Conservation (phyloP, 2,888 invertebrate genomes). For the Yponomeuta cagnagella region DNA sequence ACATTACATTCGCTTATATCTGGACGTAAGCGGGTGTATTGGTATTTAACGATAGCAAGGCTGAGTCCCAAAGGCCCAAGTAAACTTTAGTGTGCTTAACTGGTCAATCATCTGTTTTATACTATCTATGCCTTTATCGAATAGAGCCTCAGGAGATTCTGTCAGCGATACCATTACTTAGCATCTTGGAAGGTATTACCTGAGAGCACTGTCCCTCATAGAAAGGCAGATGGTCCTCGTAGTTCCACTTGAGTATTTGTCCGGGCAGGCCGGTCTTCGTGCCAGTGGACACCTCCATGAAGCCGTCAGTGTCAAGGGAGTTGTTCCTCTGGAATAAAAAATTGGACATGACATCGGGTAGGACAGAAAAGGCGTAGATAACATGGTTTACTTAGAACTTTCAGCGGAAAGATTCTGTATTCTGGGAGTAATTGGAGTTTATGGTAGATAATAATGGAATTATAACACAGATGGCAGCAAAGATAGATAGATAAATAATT, state of each 20-base stretch:
- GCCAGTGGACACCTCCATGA: conserved; percentile 86
- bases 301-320: conserved; percentile 82
- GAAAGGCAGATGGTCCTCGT: conserved; percentile 72
- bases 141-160: neutral
- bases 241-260: conserved; percentile 83
- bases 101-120: too few species aligned
- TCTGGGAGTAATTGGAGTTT: neutral
- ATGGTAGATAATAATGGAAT: neutral
- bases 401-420: too few species aligned
- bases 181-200: conserved; percentile 29
- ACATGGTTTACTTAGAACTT: too few species aligned
- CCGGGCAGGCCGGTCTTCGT: conserved; percentile 80
- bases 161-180: neutral
- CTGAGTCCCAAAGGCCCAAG: too few species aligned
- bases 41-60: too few species aligned
- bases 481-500: neutral
- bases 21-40: too few species aligned
- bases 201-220: conserved; percentile 54
- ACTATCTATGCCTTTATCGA: too few species aligned
- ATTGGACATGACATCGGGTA: neutral
- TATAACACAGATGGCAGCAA: neutral
- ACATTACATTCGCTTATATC: too few species aligned
- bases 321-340: conserved; percentile 81
- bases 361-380: neutral
- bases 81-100: too few species aligned